Evolutionary conservation across 2,888 invertebrate genomes (phyloP).

Genomic region (Chloroclysta siterata): DNA sequence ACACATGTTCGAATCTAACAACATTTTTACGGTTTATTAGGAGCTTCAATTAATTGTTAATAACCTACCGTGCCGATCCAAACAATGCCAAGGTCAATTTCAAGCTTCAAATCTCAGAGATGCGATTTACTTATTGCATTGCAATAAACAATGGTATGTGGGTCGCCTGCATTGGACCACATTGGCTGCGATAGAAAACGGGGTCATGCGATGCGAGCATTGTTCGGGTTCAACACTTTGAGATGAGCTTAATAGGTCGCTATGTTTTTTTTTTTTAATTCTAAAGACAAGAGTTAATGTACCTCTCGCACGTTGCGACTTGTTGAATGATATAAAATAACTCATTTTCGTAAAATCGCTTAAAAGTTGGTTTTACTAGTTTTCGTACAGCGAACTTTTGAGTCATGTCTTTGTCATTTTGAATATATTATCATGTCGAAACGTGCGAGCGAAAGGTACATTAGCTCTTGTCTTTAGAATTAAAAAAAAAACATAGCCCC

Average conservation of each 20-base stretch:
- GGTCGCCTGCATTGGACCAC: constrained; percentile 61
- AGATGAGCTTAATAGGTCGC: constrained; percentile 61
- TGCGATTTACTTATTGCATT: constrained; percentile 50
- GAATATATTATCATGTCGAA: no score
- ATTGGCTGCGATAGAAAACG: constrained; percentile 60
- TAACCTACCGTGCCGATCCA: neutral
- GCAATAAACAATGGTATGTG: constrained; percentile 60
- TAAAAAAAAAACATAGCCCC: no score
- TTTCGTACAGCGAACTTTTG: no score
- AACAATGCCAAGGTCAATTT: constrained; percentile 44
- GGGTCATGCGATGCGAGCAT: constrained; percentile 68
- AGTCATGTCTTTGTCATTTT: no score
- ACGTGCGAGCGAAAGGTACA: no score
- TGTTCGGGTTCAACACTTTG: constrained; percentile 60
- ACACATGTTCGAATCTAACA: constrained; percentile 47
- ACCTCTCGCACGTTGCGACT: no score
- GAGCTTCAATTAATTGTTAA: constrained; percentile 17
- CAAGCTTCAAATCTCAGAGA: constrained; percentile 34
- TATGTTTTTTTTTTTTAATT: no score
- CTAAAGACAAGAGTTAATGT: no score
- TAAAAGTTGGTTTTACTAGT: no score
- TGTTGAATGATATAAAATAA: no score
- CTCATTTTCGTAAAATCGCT: no score
- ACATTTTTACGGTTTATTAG: constrained; percentile 34
- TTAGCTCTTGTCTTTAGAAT: no score